Evolutionary conservation across 35 echinoderm and acorn worm species (phyloP), one percentile per base, ranked within the genome.

Genomic region (Ophioderma brevispina): DNA sequence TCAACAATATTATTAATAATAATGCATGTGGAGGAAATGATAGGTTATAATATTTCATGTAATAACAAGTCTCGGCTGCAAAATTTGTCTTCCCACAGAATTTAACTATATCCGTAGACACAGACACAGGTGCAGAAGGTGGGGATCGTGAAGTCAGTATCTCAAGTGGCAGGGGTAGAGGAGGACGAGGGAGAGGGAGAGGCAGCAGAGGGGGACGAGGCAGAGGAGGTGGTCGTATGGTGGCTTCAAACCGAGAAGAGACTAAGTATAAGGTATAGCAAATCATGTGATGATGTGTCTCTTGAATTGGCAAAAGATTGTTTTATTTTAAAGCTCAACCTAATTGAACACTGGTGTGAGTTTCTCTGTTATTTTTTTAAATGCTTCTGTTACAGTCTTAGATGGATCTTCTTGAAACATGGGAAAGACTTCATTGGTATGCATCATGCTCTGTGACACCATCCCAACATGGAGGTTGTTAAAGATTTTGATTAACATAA

Each of bases 201-300:
- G 84, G 94, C 1, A 46, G 89, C 41, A 82, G 94, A 64, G 88
- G 93, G 19, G 88, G 88, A 39, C 33, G 42, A 75, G 88, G 81
- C 37, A 25, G 76, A 13, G 82, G 87, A 80, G 78, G 85, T 0
- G 85, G 85, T 17, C 52, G 94, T 55, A 78, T 32, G 25, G 89
- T 87, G 31, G 91, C 76, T 35, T 39, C 87, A 33, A 80, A 33
- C n/a, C n/a, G 49, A 32, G 94, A 92, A 18, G 89, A 95, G 32
- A 39, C 80, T 6, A 87, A 86, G 81, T 35, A 59, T 80, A 78
- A 92, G 86, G 90, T 92, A 34, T 42, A 41, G 31, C 0, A 78
- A 8, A 21, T 85, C 15, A 34, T 35, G 37, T 17, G n/a, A n/a
- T n/a, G n/a, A n/a, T n/a, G n/a, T n/a, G n/a, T n/a, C n/a, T n/a